These are phyloP conservation scores for Danio rerio DNA, from an alignment of 2,113 vertebrate species.

Conservation along the genomic window GRCz12tu NC_133176.1:61736001-61736500, in stretches of 20 bases:
- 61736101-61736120: background rate
- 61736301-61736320: too few relatives aligned
- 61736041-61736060: too few relatives aligned
- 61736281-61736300: too few relatives aligned
- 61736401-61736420: slow-evolving; percentile 18
- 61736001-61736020: too few relatives aligned
- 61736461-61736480: too few relatives aligned
- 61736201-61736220: slow-evolving; percentile 11
- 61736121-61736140: background rate
- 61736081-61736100: background rate
- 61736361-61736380: too few relatives aligned
- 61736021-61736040: too few relatives aligned
- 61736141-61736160: slow-evolving; percentile 2
- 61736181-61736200: background rate
- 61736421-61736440: too few relatives aligned
- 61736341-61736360: too few relatives aligned
- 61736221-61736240: background rate
- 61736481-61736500: too few relatives aligned
- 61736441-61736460: background rate
- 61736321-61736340: too few relatives aligned
- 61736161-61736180: slow-evolving; percentile 27
- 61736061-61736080: background rate
- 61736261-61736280: too few relatives aligned
- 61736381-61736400: slow-evolving; percentile 9
- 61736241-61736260: background rate